Evolutionary conservation across 2,113 vertebrate species (phyloP).

Genomic region (Thamnaconus septentrionalis): DNA sequence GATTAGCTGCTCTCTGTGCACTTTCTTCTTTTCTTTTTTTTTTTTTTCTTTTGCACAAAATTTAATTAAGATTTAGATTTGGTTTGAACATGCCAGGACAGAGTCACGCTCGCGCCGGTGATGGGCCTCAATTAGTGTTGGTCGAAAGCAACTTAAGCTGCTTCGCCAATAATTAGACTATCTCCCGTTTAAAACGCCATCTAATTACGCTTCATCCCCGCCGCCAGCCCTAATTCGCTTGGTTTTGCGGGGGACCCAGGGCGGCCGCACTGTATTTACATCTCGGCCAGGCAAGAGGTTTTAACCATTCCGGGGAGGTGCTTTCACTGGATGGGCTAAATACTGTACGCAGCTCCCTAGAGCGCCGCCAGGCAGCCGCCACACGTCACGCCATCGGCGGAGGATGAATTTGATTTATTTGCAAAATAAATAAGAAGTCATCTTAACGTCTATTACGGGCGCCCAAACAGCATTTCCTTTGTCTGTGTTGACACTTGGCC

Average conservation of each 20-base stretch:
- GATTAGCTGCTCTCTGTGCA: conserved; percentile 76
- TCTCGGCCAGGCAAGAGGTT: conserved; percentile 59
- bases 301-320: too few relatives aligned
- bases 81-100: conserved; percentile 77
- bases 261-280: conserved; percentile 44
- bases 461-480: conserved; percentile 2
- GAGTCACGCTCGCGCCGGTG: conserved; percentile 68
- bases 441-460: too few relatives aligned
- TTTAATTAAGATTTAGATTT: conserved; percentile 84
- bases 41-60: conserved; percentile 72
- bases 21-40: conserved; percentile 55
- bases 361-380: too few relatives aligned
- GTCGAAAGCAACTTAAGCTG: conserved; percentile 77
- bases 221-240: conserved; percentile 71
- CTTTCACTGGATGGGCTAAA: too few relatives aligned
- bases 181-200: conserved; percentile 72
- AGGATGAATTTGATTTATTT: not conserved
- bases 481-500: conserved; percentile 51
- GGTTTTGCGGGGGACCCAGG: conserved; percentile 48
- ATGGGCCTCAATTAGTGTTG: conserved; percentile 75
- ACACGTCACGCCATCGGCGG: too few relatives aligned
- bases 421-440: conserved; percentile 24
- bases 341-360: too few relatives aligned
- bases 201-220: conserved; percentile 76
- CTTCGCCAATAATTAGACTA: conserved; percentile 80